Conservation (phyloP, 2,888 invertebrate species). For the Drosophila sordidapex region DNA sequence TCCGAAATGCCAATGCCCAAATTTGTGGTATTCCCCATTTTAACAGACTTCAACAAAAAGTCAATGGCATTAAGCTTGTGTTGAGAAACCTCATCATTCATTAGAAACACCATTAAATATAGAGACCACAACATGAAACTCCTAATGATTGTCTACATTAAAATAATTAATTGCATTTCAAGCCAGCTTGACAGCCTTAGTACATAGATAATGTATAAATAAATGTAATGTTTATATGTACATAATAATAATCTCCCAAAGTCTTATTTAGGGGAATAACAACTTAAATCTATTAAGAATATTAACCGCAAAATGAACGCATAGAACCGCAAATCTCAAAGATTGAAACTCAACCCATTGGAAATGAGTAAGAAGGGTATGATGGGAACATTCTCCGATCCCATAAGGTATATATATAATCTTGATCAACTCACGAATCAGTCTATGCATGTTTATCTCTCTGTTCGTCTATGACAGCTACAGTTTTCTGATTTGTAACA, state of each 20-base stretch:
- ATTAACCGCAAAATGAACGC: not conserved
- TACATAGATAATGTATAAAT: not conserved
- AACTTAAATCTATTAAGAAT: not conserved
- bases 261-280: not conserved
- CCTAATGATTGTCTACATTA: not conserved
- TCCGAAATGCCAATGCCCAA: not conserved
- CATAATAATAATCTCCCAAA: not conserved
- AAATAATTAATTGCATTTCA: not conserved
- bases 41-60: not conserved
- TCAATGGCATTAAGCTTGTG: not conserved
- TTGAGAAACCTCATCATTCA: not conserved
- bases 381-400: not conserved
- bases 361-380: not conserved
- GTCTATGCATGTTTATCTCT: not conserved
- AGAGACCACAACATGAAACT: not conserved
- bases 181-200: not conserved
- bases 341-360: not conserved
- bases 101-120: not conserved
- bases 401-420: not conserved
- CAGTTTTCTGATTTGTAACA: fast-evolving
- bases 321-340: not conserved
- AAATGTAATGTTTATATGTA: not conserved
- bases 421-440: not conserved
- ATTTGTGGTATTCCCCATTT: not conserved
- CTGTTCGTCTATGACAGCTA: not conserved